Percentiles rank a stretch among this genome's conserved stretches.
Conservation (phyloP, 1,140 invertebrate species). For the Microplitis demolitor region DNA sequence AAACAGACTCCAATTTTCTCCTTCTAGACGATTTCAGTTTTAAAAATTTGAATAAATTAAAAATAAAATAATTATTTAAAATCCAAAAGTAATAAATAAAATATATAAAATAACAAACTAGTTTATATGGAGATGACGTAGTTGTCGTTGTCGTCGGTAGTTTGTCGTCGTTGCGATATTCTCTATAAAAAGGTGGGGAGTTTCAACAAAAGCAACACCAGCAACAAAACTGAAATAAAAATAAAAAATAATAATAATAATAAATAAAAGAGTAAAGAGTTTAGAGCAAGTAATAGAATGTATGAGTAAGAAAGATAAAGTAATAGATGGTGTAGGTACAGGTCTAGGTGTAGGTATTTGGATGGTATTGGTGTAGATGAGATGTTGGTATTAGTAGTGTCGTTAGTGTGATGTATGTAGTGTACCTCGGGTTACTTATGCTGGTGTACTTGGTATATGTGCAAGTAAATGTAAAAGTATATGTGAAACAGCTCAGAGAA, state of each 20-base stretch:
- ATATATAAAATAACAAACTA: no score
- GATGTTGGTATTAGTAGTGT: no score
- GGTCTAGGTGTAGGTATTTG: no score
- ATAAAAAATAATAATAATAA: not conserved
- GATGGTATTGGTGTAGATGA: no score
- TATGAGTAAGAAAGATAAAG: not conserved
- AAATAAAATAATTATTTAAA: no score
- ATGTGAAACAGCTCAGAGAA: conserved; percentile 19
- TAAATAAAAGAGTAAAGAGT: not conserved
- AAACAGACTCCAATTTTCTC: no score
- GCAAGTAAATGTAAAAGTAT: not conserved
- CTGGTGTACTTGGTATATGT: not conserved
- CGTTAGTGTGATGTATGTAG: no score
- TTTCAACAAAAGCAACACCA: not conserved
- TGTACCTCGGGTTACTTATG: not conserved
- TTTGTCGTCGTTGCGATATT: no score
- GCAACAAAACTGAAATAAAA: not conserved
- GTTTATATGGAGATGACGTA: not conserved
- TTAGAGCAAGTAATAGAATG: not conserved
- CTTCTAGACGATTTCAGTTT: no score
- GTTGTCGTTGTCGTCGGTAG: not conserved
- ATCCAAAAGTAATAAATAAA: no score
- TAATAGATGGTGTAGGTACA: not conserved
- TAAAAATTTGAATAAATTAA: no score
- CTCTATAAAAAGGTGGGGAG: not conserved